phyloP scores from a whole-genome alignment of 1,140 invertebrate species.

The Agrilus planipennis region DNA sequence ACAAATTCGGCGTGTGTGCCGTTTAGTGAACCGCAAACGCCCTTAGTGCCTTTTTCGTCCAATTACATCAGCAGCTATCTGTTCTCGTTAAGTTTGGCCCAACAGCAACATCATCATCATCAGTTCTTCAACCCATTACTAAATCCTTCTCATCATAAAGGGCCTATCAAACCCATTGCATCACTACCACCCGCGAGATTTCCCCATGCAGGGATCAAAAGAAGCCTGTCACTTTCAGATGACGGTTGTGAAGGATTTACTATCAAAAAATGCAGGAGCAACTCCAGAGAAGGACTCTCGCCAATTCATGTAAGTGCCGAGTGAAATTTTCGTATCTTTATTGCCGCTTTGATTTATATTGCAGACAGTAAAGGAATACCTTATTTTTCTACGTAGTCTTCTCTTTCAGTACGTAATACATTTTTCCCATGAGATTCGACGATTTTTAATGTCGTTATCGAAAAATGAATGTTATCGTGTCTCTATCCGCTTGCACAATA shows the following conservation, averaged over 20 bases:
- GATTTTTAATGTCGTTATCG: too few species aligned
- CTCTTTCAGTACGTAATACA: too few species aligned
- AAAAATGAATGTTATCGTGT: too few species aligned
- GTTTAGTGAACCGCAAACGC: constrained; percentile 10
- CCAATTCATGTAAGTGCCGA: too few species aligned
- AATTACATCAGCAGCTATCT: constrained; percentile 48
- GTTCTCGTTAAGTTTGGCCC: constrained; percentile 45
- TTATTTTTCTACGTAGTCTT: too few species aligned
- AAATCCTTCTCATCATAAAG: constrained; percentile 11
- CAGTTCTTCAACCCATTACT: constrained; percentile 8
- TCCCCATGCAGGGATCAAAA: background rate
- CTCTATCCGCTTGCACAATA: too few species aligned
- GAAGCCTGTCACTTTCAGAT: constrained; percentile 4
- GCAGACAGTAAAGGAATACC: too few species aligned
- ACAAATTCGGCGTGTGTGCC: constrained; percentile 1
- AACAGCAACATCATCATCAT: constrained; percentile 41
- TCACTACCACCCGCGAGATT: constrained; percentile 17
- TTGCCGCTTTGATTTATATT: too few species aligned
- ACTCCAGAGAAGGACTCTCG: too few species aligned
- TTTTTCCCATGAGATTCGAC: too few species aligned
- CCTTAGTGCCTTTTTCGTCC: constrained; percentile 46
- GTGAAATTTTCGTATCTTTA: too few species aligned
- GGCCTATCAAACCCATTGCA: constrained; percentile 23
- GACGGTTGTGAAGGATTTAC: constrained; percentile 29
- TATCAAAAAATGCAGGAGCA: too few species aligned